Evolutionary conservation across 35 echinoderm and acorn worm species (phyloP).

Genomic region (Ophioderma brevispina): DNA sequence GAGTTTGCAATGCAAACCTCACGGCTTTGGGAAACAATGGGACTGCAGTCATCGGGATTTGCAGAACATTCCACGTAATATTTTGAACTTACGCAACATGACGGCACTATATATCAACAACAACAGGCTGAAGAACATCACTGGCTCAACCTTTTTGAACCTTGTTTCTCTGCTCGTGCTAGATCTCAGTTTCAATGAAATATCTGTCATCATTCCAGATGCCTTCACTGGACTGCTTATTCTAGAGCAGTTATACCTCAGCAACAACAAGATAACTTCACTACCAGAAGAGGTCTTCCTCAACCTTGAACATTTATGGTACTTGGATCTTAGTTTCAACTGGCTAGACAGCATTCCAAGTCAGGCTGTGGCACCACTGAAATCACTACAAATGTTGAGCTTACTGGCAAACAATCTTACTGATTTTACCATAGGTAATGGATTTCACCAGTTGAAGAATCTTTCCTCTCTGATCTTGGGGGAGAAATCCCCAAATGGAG

Average conservation of each 20-base stretch:
- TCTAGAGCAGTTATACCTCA: background rate
- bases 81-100: no score
- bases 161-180: background rate
- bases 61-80: no score
- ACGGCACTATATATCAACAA: background rate
- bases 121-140: background rate
- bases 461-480: background rate
- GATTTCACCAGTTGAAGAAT: background rate
- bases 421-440: background rate
- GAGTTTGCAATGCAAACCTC: no score
- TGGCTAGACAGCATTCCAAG: background rate
- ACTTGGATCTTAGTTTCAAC: background rate
- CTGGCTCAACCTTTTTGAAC: background rate
- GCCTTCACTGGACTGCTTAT: background rate
- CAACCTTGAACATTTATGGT: background rate
- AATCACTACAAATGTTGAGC: background rate
- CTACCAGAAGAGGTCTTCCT: background rate
- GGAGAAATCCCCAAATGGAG: no score
- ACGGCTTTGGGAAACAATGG: no score
- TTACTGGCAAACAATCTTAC: background rate
- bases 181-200: background rate
- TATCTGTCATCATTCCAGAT: background rate
- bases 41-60: no score
- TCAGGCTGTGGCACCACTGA: background rate
- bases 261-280: background rate